Conservation (phyloP, 2,888 invertebrate genomes). For the Oegoconia quadripuncta region DNA sequence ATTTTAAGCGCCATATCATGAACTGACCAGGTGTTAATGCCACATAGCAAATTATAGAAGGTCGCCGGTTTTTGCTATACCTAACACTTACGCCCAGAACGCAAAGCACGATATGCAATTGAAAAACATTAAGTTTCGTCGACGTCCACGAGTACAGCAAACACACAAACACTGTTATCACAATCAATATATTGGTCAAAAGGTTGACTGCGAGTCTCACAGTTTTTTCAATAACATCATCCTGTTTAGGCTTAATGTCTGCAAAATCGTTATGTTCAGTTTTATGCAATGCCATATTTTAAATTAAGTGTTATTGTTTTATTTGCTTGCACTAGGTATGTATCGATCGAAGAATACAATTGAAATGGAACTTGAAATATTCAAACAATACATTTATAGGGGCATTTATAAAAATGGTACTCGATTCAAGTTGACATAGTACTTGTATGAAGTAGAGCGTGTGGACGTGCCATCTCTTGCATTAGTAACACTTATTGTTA, state of each 20-base stretch:
- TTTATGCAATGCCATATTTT: no score
- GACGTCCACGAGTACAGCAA: constrained; percentile 30
- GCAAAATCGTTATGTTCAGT: no score
- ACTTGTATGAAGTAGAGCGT: constrained; percentile 1
- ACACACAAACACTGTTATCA: constrained; percentile 35
- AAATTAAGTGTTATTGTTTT: no score
- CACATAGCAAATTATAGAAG: no score
- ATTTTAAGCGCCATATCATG: no score
- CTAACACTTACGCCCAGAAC: constrained; percentile 42
- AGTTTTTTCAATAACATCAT: constrained; percentile 16
- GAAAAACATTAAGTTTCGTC: constrained; percentile 19
- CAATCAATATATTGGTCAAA: constrained; percentile 31
- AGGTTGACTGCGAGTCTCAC: constrained; percentile 29
- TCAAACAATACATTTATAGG: no score
- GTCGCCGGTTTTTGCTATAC: no score
- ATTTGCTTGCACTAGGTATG: no score
- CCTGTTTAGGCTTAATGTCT: neutral
- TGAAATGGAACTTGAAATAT: no score
- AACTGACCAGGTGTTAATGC: no score
- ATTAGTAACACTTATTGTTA: neutral
- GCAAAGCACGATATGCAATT: constrained; percentile 38
- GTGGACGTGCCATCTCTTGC: neutral
- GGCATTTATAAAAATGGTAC: neutral
- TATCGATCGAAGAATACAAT: no score
- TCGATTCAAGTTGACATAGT: constrained; percentile 5